Evolutionary conservation across 2,113 vertebrate species (phyloP).

Genomic region (Phalacrocorax pelagicus): DNA sequence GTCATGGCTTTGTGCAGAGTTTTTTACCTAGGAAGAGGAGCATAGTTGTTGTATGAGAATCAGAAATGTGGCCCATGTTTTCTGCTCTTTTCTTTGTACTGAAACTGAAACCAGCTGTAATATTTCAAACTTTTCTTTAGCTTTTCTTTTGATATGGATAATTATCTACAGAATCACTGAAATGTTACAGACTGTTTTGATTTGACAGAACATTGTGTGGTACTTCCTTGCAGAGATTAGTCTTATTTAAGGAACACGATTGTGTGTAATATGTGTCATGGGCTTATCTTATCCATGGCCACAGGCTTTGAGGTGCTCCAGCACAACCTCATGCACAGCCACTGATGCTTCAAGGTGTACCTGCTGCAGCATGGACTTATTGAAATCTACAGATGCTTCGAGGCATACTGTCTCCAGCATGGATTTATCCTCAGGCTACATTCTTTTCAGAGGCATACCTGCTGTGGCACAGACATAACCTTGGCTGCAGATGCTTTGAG

Average conservation of each 20-base stretch:
- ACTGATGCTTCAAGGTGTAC: neutral
- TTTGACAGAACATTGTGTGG: neutral
- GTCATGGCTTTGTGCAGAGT: neutral
- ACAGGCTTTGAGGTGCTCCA: neutral
- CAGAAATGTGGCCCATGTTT: neutral
- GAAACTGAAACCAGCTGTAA: neutral
- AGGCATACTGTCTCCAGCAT: neutral
- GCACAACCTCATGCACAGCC: neutral
- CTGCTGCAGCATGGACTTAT: neutral
- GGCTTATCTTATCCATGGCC: neutral
- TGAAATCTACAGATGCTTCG: neutral
- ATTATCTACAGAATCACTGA: neutral
- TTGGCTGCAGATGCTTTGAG: accelerated
- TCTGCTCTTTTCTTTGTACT: neutral
- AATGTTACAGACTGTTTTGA: neutral
- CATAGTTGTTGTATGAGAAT: neutral
- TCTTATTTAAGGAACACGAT: neutral
- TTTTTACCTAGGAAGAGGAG: neutral
- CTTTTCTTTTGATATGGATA: neutral
- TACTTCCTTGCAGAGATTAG: neutral
- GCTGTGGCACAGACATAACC: neutral
- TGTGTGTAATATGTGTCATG: accelerated
- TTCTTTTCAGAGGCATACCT: neutral
- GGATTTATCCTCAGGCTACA: neutral
- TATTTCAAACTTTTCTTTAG: neutral